Percentiles rank a stretch among this genome's conserved stretches.
Conservation (phyloP, 2,888 invertebrate genomes). For the Micoletzkya japonica region DNA sequence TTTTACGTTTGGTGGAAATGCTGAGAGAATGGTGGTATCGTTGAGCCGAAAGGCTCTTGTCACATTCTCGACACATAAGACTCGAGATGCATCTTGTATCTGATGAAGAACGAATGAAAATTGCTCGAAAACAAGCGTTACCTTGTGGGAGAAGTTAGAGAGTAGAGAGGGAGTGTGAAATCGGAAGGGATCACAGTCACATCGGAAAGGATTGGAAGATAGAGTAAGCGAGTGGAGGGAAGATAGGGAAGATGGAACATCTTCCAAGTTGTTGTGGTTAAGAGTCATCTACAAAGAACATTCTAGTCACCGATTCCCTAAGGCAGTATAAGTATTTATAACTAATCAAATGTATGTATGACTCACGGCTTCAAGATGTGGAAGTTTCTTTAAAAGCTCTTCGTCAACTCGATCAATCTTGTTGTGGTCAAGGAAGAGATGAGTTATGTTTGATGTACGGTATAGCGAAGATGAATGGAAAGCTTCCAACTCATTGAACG, state of each 20-base stretch:
- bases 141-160: conserved; percentile 30
- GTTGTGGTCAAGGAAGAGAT: conserved; percentile 51
- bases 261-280: conserved; percentile 48
- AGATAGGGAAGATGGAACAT: conserved; percentile 36
- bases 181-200: conserved; percentile 53
- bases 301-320: neutral
- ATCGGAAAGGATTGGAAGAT: conserved; percentile 59
- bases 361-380: conserved; percentile 44
- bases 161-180: conserved; percentile 41
- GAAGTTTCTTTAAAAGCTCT: conserved; percentile 44
- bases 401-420: conserved; percentile 35
- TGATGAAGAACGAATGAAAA: conserved; percentile 1
- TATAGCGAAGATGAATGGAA: conserved; percentile 48
- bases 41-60: conserved; percentile 54
- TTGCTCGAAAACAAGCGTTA: neutral
- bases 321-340: neutral
- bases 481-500: conserved; percentile 46
- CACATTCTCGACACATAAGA: conserved; percentile 61
- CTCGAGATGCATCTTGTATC: conserved; percentile 45
- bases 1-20: conserved; percentile 52
- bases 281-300: conserved; percentile 39
- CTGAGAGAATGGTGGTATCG: conserved; percentile 58
- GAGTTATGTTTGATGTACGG: conserved; percentile 43
- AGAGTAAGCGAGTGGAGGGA: conserved; percentile 43
- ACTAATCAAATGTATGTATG: neutral